Conservation (phyloP, 2,797 vertebrate species). For the Helarctos malayanus region DNA sequence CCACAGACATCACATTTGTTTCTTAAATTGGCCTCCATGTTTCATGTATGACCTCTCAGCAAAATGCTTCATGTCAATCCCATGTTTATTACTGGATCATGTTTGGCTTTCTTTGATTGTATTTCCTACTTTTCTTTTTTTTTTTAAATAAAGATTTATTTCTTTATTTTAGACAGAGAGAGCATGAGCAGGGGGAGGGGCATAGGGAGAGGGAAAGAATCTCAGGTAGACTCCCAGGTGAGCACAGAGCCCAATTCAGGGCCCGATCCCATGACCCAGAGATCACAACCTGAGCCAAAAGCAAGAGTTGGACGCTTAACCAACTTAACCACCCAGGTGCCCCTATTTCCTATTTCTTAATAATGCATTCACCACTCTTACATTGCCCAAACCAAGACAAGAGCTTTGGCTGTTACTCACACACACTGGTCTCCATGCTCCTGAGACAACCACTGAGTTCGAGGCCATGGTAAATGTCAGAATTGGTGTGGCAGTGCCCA, state of each 20-base stretch:
- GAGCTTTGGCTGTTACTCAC: neutral
- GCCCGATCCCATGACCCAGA: neutral
- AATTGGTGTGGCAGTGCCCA: fast-evolving
- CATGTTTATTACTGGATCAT: fast-evolving
- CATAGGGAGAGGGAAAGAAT: too few species aligned
- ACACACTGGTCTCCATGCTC: neutral
- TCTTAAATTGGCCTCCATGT: neutral
- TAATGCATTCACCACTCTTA: neutral
- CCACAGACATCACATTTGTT: neutral
- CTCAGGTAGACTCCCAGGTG: neutral
- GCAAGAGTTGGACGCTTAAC: neutral
- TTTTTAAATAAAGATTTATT: neutral
- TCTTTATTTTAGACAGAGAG: neutral
- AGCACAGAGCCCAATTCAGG: neutral
- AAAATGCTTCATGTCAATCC: neutral
- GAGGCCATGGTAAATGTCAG: neutral
- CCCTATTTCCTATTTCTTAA: neutral
- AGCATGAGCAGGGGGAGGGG: neutral
- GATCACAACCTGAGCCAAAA: neutral
- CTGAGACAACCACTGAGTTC: fast-evolving
- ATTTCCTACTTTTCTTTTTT: neutral
- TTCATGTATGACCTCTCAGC: neutral
- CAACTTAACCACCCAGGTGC: neutral
- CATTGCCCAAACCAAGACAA: neutral
- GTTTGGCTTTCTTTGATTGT: neutral